phyloP scores from a whole-genome alignment of 2,113 vertebrate species.

The Gadus chalcogrammus region DNA sequence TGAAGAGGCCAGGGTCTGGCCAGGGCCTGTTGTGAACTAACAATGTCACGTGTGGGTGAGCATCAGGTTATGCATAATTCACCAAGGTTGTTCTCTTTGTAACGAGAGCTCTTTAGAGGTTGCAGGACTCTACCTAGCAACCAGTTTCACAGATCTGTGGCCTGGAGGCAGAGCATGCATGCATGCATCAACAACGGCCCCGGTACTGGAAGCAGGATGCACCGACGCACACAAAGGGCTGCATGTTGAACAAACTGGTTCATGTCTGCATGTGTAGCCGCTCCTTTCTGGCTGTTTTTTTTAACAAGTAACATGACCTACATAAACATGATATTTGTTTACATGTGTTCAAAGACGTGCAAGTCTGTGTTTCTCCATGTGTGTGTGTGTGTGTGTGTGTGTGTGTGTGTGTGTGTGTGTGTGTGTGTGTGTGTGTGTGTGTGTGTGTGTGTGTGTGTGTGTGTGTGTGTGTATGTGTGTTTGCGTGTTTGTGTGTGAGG shows the following conservation, averaged over 20 bases:
- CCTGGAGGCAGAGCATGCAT: conserved; percentile 47
- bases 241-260: neutral
- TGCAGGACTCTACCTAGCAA: conserved; percentile 52
- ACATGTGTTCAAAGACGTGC: neutral
- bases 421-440: conserved; percentile 18
- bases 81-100: conserved; percentile 53
- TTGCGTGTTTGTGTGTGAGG: conserved; percentile 26
- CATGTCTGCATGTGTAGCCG: neutral
- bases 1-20: conserved; percentile 47
- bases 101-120: conserved; percentile 55
- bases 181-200: conserved; percentile 15
- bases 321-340: neutral
- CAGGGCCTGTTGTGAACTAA: conserved; percentile 49
- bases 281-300: neutral
- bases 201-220: neutral
- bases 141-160: conserved; percentile 36
- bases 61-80: conserved; percentile 72
- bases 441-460: conserved; percentile 10
- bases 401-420: conserved; percentile 7
- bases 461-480: conserved; percentile 14
- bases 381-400: conserved; percentile 8
- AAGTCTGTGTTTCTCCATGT: conserved; percentile 10
- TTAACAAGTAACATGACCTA: too few species aligned
- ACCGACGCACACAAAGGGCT: neutral
- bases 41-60: conserved; percentile 48